Evolutionary conservation across 2,888 invertebrate species (phyloP).

Genomic region (Lepidochrysops patricia): DNA sequence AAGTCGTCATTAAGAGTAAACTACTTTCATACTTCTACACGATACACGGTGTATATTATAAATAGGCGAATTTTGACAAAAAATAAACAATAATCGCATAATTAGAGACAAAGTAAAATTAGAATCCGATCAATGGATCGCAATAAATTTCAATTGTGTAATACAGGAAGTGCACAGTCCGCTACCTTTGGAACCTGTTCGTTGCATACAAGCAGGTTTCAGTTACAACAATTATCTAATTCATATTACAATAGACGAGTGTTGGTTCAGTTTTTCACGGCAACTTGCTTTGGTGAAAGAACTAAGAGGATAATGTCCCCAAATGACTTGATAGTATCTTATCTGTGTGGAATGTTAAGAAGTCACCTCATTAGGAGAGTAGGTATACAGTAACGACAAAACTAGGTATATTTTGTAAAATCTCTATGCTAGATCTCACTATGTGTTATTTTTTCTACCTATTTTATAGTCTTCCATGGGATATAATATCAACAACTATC

Average conservation of each 20-base stretch:
- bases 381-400: no score
- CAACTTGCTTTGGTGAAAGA: neutral
- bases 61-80: no score
- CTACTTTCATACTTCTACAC: no score
- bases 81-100: no score
- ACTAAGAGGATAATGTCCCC: neutral
- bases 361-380: neutral
- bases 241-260: neutral
- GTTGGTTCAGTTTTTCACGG: neutral
- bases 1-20: no score
- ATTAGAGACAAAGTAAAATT: neutral
- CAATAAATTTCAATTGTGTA: slow-evolving; percentile 24
- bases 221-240: slow-evolving; percentile 12
- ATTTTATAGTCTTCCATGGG: no score
- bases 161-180: slow-evolving; percentile 26
- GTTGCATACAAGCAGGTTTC: slow-evolving; percentile 21
- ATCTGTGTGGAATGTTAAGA: neutral
- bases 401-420: no score
- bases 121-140: slow-evolving; percentile 14
- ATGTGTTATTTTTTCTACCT: no score
- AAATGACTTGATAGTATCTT: neutral
- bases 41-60: no score
- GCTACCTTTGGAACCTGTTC: slow-evolving; percentile 26
- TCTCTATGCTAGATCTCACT: no score
- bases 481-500: no score